Evolutionary conservation across 2,797 vertebrate species (phyloP).

Genomic region (Silurus lanzhouensis): DNA sequence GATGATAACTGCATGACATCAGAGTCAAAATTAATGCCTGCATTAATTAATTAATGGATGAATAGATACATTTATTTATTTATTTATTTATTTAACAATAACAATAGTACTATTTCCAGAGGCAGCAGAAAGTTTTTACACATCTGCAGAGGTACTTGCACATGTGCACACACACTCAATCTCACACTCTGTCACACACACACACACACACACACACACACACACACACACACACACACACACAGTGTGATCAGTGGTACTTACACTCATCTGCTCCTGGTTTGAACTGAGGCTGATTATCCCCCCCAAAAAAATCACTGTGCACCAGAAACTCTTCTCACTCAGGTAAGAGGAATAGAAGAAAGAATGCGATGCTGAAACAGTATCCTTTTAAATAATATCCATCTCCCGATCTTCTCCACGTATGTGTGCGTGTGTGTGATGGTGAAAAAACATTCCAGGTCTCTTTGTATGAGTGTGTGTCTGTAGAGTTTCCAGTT

Average conservation of each 20-base stretch:
- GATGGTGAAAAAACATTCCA: background rate
- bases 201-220: background rate
- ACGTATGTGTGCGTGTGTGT: background rate
- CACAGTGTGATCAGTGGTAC: conserved; percentile 50
- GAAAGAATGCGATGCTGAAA: background rate
- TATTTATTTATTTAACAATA: background rate
- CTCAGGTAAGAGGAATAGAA: conserved; percentile 36
- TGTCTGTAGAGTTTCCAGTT: background rate
- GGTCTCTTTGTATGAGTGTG: background rate
- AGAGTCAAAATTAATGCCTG: no score
- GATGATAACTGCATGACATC: no score
- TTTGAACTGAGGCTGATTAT: conserved; percentile 44
- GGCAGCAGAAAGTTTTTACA: conserved; percentile 1
- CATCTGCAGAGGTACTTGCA: background rate
- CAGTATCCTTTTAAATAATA: conserved; percentile 62
- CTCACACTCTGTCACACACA: background rate
- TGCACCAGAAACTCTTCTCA: conserved; percentile 21
- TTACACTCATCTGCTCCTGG: conserved; percentile 76
- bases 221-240: no score
- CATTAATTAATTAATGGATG: no score
- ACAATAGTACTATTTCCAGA: background rate
- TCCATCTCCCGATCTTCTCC: conserved; percentile 66
- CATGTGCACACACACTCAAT: no score
- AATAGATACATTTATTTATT: no score
- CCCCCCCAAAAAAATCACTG: conserved; percentile 7